These are phyloP conservation scores for Lucilia sericata DNA, from an alignment of 1,140 invertebrate species.

Conservation along the genomic window DNA sequence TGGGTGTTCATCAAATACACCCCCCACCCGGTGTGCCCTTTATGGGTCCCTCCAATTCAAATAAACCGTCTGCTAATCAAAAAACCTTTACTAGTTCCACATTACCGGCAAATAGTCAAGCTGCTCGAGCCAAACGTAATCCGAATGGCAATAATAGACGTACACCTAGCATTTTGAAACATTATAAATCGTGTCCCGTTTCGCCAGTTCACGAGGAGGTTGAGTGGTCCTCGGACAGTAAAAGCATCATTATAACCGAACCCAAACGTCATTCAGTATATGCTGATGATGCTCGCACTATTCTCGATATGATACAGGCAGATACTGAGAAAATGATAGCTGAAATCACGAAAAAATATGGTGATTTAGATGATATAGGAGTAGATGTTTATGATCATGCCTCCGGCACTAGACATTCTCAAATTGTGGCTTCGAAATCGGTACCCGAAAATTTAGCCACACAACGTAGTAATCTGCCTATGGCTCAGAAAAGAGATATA, in stretches of 20 bases:
- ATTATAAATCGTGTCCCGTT: constrained; percentile 77
- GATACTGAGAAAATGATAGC: constrained; percentile 75
- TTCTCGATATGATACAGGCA: constrained; percentile 73
- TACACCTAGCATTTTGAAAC: constrained; percentile 74
- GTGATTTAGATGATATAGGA: constrained; percentile 70
- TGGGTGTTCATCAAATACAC: constrained; percentile 65
- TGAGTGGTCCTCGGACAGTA: constrained; percentile 70
- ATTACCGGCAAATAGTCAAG: constrained; percentile 4
- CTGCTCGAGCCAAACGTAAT: constrained; percentile 56
- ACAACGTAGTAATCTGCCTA: constrained; percentile 35
- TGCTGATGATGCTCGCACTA: constrained; percentile 72
- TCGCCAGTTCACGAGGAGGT: constrained; percentile 77
- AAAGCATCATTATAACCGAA: constrained; percentile 53
- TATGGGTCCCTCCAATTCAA: constrained; percentile 37
- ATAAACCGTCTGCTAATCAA: neutral
- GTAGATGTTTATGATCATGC: constrained; percentile 65
- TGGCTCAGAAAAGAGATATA: constrained; percentile 20
- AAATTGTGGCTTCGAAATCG: constrained; percentile 56
- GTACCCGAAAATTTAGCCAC: constrained; percentile 56
- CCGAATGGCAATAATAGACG: constrained; percentile 64
- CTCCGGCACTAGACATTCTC: constrained; percentile 48
- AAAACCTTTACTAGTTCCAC: constrained; percentile 41
- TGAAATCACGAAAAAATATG: constrained; percentile 73
- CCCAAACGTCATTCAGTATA: constrained; percentile 66
- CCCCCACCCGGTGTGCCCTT: constrained; percentile 64